Conservation (phyloP, 2,797 vertebrate species). For the Platyrinchus mystaceus region DNA sequence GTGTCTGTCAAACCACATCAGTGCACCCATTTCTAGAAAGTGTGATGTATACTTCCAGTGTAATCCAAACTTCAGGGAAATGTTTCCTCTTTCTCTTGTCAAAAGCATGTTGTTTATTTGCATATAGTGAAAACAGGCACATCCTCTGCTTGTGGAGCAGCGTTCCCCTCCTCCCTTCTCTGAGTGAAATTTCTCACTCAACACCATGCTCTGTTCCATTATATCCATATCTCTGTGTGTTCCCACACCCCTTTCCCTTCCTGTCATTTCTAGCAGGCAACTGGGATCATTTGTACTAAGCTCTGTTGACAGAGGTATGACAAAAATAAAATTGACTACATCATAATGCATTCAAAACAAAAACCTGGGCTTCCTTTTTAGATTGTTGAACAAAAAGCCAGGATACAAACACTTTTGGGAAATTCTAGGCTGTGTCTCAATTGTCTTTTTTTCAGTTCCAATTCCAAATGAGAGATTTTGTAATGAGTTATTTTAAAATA, state of each 20-base stretch:
- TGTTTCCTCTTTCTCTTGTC: neutral
- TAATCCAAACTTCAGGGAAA: neutral
- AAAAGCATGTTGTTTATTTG: neutral
- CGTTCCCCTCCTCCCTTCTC: neutral
- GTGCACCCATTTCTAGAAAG: neutral
- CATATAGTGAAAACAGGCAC: neutral
- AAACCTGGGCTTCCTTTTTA: slow-evolving; percentile 3
- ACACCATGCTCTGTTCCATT: neutral
- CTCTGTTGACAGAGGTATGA: slow-evolving; percentile 3
- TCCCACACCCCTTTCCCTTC: slow-evolving; percentile 32
- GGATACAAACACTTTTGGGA: neutral
- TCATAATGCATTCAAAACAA: neutral
- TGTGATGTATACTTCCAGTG: neutral
- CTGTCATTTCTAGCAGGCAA: slow-evolving; percentile 44
- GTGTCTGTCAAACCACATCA: neutral
- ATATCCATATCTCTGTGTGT: neutral
- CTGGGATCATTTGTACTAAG: neutral
- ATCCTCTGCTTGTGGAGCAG: neutral
- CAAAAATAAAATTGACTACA: slow-evolving; percentile 29
- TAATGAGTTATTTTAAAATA: neutral
- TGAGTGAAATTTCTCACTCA: slow-evolving; percentile 20
- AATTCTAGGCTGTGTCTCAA: neutral
- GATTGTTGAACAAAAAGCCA: slow-evolving; percentile 3
- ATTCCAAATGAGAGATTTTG: neutral
- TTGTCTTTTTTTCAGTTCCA: neutral